Evolutionary conservation across 92 coral and sea anemone genomes (phyloP).

Genomic region (Bergia sp.): DNA sequence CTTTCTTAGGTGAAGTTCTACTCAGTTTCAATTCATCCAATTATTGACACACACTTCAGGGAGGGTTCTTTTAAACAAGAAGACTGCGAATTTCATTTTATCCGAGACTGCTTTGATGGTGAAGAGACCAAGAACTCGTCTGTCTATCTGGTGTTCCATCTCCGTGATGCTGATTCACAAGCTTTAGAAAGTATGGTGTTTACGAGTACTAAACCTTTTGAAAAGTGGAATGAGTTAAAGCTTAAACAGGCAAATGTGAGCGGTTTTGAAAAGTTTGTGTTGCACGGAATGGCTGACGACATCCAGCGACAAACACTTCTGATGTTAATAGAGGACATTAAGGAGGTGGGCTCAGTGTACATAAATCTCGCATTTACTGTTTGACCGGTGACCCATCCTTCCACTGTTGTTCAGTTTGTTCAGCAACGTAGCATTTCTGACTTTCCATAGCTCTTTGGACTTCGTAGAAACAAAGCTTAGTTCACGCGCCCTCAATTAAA

Average conservation of each 20-base stretch:
- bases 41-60: slow-evolving; percentile 57
- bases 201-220: slow-evolving; percentile 74
- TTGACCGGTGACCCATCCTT: not conserved
- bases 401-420: not conserved
- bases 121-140: slow-evolving; percentile 16
- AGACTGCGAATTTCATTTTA: slow-evolving; percentile 68
- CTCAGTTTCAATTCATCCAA: slow-evolving; percentile 52
- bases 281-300: slow-evolving; percentile 66
- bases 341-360: slow-evolving; percentile 51
- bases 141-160: slow-evolving; percentile 56
- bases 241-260: slow-evolving; percentile 21
- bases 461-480: not conserved
- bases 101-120: slow-evolving; percentile 61
- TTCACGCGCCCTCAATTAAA: not conserved
- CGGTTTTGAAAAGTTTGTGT: slow-evolving; percentile 1
- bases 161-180: slow-evolving; percentile 23
- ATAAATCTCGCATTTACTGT: not conserved
- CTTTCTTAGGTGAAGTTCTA: slow-evolving; percentile 62
- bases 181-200: slow-evolving; percentile 60
- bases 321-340: slow-evolving; percentile 52
- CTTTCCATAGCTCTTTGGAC: not conserved
- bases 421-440: not conserved
- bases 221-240: slow-evolving; percentile 59
- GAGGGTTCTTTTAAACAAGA: slow-evolving; percentile 41
- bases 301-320: slow-evolving; percentile 64